Percentiles rank a stretch among this genome's conserved stretches.
Evolutionary conservation across 2,113 vertebrate species (phyloP).

Genomic region (Anguilla rostrata): DNA sequence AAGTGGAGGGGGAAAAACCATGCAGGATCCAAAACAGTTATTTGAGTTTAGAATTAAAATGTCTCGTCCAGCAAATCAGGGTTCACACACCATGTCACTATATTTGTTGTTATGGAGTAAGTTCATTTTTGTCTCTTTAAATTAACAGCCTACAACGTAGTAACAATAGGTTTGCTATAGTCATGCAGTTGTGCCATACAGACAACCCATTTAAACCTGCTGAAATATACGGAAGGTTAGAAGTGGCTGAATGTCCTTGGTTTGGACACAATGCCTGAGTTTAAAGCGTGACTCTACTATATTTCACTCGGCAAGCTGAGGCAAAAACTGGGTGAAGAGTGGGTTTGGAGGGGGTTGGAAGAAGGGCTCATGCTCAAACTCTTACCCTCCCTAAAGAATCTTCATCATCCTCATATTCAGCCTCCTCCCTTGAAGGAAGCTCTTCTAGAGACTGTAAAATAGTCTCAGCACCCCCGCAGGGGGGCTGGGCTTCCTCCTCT

Average conservation of each 20-base stretch:
- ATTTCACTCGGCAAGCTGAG: conserved; percentile 32
- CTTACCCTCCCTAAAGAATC: conserved; percentile 83
- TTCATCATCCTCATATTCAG: conserved; percentile 68
- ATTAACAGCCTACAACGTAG: background rate
- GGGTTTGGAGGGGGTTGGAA: conserved; percentile 12
- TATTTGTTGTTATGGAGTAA: background rate
- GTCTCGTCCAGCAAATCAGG: background rate
- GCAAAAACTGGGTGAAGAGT: conserved; percentile 24
- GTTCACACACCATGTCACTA: background rate
- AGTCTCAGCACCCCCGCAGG: conserved; percentile 57
- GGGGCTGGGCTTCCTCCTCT: conserved; percentile 39
- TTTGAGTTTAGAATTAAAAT: background rate
- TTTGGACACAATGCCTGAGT: conserved; percentile 1
- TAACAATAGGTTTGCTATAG: background rate
- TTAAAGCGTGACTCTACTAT: conserved; percentile 41
- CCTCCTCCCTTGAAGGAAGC: conserved; percentile 62
- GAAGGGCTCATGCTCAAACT: conserved; percentile 56
- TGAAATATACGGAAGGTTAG: background rate
- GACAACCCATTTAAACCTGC: background rate
- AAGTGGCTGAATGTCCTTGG: conserved; percentile 15
- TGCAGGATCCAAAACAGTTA: background rate
- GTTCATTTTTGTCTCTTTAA: background rate
- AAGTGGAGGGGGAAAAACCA: background rate
- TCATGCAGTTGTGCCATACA: conserved; percentile 3
- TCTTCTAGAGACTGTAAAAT: conserved; percentile 74